phyloP scores from a whole-genome alignment of 2,888 invertebrate genomes.

The Exocentrus adspersus region DNA sequence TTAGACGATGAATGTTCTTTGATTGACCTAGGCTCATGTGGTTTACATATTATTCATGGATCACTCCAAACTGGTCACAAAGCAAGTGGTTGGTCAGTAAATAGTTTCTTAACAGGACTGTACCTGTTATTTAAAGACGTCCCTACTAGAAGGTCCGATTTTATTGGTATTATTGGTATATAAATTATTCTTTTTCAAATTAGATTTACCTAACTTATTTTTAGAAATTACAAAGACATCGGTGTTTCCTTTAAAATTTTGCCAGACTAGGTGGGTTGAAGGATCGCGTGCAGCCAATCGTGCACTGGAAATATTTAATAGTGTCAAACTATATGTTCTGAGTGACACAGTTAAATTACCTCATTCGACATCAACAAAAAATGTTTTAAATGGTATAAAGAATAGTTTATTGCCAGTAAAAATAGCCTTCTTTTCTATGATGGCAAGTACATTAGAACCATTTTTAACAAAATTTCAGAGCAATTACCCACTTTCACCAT shows the following conservation, averaged over 20 bases:
- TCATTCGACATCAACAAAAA: background rate
- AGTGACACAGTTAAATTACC: background rate
- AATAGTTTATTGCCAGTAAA: background rate
- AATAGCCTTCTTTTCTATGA: background rate
- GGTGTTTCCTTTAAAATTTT: background rate
- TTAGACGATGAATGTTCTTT: background rate
- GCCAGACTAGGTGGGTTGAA: background rate
- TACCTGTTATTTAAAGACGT: background rate
- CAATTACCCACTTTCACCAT: background rate
- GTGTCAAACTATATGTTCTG: background rate
- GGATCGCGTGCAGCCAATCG: background rate
- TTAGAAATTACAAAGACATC: background rate
- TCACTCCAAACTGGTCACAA: background rate
- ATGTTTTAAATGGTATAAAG: background rate
- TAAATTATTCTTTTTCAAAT: background rate
- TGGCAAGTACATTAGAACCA: background rate
- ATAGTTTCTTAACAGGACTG: background rate
- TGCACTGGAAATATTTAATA: background rate
- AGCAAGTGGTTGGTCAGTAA: background rate
- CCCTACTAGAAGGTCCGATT: background rate
- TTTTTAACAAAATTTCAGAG: background rate
- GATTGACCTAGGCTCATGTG: background rate
- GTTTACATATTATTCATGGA: background rate
- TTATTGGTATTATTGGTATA: background rate
- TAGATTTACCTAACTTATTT: background rate